Percentiles rank a stretch among this genome's conserved stretches.
phyloP scores from a whole-genome alignment of 2,888 invertebrate genomes.

The Rhopalosiphum nymphaeae region DNA sequence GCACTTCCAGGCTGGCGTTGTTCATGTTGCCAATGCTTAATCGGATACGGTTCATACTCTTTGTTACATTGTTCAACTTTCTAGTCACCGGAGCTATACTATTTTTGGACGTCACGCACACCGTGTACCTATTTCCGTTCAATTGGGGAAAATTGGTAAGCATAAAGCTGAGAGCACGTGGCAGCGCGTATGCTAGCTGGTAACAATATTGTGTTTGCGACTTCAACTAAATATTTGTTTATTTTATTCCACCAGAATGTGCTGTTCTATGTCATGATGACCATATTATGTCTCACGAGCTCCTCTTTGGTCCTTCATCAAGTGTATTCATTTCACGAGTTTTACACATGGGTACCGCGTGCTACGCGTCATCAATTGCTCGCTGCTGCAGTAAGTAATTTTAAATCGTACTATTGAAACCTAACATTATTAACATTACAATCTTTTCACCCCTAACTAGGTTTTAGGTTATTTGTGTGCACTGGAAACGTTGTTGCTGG shows the following conservation, averaged over 20 bases:
- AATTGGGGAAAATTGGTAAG: slow-evolving; percentile 85
- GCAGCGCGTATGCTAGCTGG: not conserved
- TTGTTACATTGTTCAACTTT: slow-evolving; percentile 81
- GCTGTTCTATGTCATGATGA: slow-evolving; percentile 81
- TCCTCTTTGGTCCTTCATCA: slow-evolving; percentile 80
- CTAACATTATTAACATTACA: not conserved
- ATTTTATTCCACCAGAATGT: slow-evolving; percentile 75
- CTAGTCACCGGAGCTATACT: slow-evolving; percentile 81
- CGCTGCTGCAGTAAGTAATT: slow-evolving; percentile 76
- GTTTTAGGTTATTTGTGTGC: slow-evolving; percentile 77
- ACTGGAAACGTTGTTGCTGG: slow-evolving; percentile 75
- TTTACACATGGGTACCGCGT: slow-evolving; percentile 79
- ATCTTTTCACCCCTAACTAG: slow-evolving; percentile 70
- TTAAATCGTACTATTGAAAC: slow-evolving; percentile 65
- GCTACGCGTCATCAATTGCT: slow-evolving; percentile 80
- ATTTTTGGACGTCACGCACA: slow-evolving; percentile 84
- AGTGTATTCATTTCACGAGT: slow-evolving; percentile 72
- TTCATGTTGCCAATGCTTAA: slow-evolving; percentile 83
- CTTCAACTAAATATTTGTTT: not conserved
- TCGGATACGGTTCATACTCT: slow-evolving; percentile 82
- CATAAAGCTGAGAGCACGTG: slow-evolving; percentile 66
- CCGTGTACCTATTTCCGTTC: slow-evolving; percentile 83
- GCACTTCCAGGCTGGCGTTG: slow-evolving; percentile 81
- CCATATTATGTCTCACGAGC: slow-evolving; percentile 79
- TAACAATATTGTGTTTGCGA: not conserved